Conservation (phyloP, 2,113 vertebrate species). For the Perognathus longimembris region DNA sequence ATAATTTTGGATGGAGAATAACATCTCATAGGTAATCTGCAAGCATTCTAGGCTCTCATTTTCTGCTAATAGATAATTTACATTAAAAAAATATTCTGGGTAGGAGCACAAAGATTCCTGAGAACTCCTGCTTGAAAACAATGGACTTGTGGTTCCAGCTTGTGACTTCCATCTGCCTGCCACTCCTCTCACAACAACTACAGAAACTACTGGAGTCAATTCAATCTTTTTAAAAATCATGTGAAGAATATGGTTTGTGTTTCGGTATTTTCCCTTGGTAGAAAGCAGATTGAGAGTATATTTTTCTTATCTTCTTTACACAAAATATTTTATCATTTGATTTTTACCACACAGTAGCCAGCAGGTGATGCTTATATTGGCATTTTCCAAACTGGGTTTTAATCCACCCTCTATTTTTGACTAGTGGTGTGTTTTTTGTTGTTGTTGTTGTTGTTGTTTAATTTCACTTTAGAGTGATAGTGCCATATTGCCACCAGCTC, state of each 20-base stretch:
- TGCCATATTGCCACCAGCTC: background rate
- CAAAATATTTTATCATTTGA: background rate
- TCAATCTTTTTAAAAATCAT: background rate
- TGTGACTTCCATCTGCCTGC: conserved; percentile 19
- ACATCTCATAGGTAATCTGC: conserved; percentile 28
- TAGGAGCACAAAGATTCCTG: background rate
- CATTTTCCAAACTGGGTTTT: background rate
- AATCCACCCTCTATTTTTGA: background rate
- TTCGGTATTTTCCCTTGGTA: background rate
- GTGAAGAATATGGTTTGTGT: background rate
- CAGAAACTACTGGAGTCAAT: background rate
- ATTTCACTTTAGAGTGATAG: background rate
- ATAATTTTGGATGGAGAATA: conserved; percentile 15
- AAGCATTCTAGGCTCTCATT: background rate
- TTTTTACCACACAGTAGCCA: background rate
- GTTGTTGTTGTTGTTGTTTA: too few species aligned
- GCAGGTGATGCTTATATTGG: background rate
- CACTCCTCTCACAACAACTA: background rate
- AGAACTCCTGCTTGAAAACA: conserved; percentile 31
- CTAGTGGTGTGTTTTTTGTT: background rate
- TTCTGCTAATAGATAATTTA: conserved; percentile 28
- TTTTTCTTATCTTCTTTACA: background rate
- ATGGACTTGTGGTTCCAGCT: background rate
- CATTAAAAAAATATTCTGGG: background rate
- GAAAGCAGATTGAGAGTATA: background rate